Evolutionary conservation across 2,113 vertebrate genomes (phyloP).

Genomic region (Reinhardtius hippoglossoides): DNA sequence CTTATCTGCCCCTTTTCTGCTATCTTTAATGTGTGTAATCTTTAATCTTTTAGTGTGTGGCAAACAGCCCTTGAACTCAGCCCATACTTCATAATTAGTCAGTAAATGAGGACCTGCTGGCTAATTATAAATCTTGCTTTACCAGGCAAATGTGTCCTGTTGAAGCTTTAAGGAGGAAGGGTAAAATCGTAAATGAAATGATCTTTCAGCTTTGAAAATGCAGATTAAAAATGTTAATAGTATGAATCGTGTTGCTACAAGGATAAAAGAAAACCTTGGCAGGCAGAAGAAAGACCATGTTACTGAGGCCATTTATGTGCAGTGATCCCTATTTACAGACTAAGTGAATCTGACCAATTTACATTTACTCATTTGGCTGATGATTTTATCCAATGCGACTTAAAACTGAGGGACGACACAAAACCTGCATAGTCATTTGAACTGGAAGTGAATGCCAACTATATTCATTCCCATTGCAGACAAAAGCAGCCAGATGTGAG

Average conservation of each 20-base stretch:
- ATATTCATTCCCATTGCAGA: no score
- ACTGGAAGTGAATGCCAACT: no score
- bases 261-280: not conserved
- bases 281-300: not conserved
- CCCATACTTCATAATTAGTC: not conserved
- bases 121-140: not conserved
- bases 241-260: not conserved
- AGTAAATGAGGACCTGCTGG: not conserved
- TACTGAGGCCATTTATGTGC: not conserved
- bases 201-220: not conserved
- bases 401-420: not conserved
- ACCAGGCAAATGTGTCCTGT: not conserved
- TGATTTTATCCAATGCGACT: not conserved
- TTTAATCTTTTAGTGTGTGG: no score
- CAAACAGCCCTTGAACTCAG: not conserved
- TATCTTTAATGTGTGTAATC: not conserved
- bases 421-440: not conserved
- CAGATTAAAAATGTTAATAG: not conserved
- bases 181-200: not conserved
- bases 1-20: not conserved
- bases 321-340: not conserved
- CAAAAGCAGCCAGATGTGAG: no score
- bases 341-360: not conserved
- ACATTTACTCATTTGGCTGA: not conserved
- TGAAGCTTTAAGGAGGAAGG: not conserved